Base-by-base conservation (phyloP, 2,888 invertebrate genomes). In the Melangyna quadrimaculata region DNA sequence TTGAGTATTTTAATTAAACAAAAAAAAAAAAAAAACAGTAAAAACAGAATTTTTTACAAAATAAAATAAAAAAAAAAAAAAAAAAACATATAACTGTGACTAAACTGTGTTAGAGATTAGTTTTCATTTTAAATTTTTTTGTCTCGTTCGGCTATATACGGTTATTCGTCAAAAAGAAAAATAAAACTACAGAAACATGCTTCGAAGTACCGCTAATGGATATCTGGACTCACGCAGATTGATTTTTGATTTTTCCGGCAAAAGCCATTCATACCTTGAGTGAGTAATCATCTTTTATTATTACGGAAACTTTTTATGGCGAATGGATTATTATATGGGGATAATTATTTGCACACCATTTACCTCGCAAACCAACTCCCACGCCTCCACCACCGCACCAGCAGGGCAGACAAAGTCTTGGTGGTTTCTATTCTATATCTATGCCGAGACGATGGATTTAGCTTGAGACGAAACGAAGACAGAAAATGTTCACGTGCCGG, bases 191-290 rank as follows among this genome's bases (percentile, higher is more conserved):
- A 63, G 81, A 81, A 22, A 86, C n/a, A n/a, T 86, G 86, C 81
- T 86, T 51, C 86, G 86, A 88, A 89, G 87, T 79, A 88, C 88
- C 87, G 84, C 90, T 80, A 88, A 90, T 57, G 87, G 88, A 67
- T 92, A 91, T 89, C 87, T 91, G 87, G 91, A 91, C 75, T 91
- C 91, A 89, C 91, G 91, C 70, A 90, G 90, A 70, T 90, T 91
- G 87, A 91, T 92, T 87, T 92, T 92, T 78, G 92, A 92, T 89
- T 92, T 91, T 84, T 90, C 90, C 12, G 90, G 90, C 43, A 92
- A 92, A 75, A 88, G 88, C 70, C 91, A 91, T 82, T 87, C 91
- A 63, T 92, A 90, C 84, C 87, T 91, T 71, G 91, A 91, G 92
- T 92, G 88, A 92, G 92, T 91, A 87, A 17, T 43, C 40, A 22